phyloP scores from a whole-genome alignment of 1,140 invertebrate species.

The Brevipalpus yothersi region DNA sequence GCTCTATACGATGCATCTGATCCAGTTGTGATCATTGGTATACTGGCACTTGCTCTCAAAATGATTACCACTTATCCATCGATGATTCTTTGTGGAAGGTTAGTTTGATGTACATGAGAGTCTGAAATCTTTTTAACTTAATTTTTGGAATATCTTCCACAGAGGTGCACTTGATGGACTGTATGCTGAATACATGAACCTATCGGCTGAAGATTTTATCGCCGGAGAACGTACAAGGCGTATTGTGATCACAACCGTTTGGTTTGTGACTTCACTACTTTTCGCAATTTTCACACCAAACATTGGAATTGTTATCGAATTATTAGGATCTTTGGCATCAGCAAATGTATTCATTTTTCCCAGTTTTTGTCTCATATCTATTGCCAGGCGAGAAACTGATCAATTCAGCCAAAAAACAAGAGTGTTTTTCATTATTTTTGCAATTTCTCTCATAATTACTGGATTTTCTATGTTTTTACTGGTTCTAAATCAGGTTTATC shows the following conservation, averaged over 20 bases:
- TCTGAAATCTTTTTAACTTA: background rate
- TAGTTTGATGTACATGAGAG: slow-evolving; percentile 7
- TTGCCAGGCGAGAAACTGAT: background rate
- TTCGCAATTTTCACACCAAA: slow-evolving; percentile 36
- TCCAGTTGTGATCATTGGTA: slow-evolving; percentile 22
- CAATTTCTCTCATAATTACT: background rate
- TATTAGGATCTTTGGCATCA: slow-evolving; percentile 25
- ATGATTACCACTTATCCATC: slow-evolving; percentile 46
- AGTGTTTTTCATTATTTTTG: background rate
- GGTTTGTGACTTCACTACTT: slow-evolving; percentile 31
- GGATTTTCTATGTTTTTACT: background rate
- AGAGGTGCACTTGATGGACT: slow-evolving; percentile 24
- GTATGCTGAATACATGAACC: slow-evolving; percentile 18
- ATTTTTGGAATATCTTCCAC: slow-evolving; percentile 1
- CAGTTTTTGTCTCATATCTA: slow-evolving; percentile 7
- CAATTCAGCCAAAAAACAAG: background rate
- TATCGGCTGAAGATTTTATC: slow-evolving; percentile 16
- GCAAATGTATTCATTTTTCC: slow-evolving; percentile 11
- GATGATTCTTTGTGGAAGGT: slow-evolving; percentile 38
- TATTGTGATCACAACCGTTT: slow-evolving; percentile 27
- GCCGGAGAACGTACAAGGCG: slow-evolving; percentile 19
- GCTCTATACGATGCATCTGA: slow-evolving; percentile 25
- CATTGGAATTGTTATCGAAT: slow-evolving; percentile 36
- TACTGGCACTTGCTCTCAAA: slow-evolving; percentile 35
- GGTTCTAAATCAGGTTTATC: background rate